A percentile compares a stretch with the other conserved stretches of the same genome.
These are phyloP conservation scores for Ptyas mucosa DNA, from an alignment of 2,113 vertebrate genomes.

Conservation along the genomic window DNA sequence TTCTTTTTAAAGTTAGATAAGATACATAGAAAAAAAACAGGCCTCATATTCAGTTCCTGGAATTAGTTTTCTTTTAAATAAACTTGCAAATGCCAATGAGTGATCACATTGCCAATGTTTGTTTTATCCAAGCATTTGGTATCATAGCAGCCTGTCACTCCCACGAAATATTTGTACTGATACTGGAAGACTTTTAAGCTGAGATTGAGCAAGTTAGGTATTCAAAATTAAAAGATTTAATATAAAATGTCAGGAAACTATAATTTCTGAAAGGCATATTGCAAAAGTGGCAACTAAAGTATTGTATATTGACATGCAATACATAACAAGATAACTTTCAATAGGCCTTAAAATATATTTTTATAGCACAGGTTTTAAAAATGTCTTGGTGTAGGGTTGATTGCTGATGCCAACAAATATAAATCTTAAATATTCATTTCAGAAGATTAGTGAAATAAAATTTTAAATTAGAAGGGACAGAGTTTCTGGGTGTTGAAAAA, in stretches of 20 bases:
- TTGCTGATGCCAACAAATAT: not conserved
- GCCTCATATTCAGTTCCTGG: not conserved
- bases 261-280: not conserved
- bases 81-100: conserved; percentile 23
- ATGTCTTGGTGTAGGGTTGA: not conserved
- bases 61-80: conserved; percentile 11
- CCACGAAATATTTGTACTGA: conserved; percentile 9
- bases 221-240: not conserved
- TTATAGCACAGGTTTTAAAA: not conserved
- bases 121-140: conserved; percentile 24
- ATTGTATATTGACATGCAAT: not conserved
- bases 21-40: not conserved
- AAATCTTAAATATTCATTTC: not conserved
- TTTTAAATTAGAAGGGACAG: not conserved
- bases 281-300: not conserved
- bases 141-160: not conserved
- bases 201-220: not conserved
- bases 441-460: not conserved
- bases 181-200: not conserved
- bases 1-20: not conserved
- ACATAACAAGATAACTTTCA: not conserved
- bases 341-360: not conserved
- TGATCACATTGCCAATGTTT: conserved; percentile 12
- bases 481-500: not conserved
- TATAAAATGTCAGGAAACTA: not conserved